Percentiles rank a stretch among this genome's conserved stretches.
phyloP scores from a whole-genome alignment of 2,113 vertebrate genomes.

The Chloropsis cyanopogon region DNA sequence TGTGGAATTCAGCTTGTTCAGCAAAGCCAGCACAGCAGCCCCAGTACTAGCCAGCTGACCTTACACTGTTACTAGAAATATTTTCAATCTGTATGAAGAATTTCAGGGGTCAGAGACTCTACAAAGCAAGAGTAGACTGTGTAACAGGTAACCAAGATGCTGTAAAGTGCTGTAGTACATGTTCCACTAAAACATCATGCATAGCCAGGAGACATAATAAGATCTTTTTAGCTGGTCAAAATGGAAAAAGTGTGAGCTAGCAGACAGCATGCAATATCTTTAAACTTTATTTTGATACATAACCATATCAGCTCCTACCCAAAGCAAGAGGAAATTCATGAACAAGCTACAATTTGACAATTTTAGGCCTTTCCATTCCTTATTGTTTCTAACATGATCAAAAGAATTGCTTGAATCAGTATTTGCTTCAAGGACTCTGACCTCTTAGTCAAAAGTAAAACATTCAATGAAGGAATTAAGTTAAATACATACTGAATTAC shows the following conservation, averaged over 20 bases:
- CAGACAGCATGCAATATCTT: not conserved
- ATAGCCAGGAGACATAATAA: not conserved
- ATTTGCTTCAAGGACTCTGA: not conserved
- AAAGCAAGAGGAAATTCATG: not conserved
- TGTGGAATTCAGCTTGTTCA: not conserved
- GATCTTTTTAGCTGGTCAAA: not conserved
- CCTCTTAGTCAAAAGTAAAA: not conserved
- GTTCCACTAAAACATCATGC: fast-evolving
- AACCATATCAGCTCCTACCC: not conserved
- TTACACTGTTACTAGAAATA: not conserved
- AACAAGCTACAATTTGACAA: not conserved
- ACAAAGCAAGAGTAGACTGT: not conserved
- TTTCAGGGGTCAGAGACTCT: not conserved
- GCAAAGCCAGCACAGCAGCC: not conserved
- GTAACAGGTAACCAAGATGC: not conserved
- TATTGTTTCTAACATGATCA: not conserved
- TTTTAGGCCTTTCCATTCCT: not conserved
- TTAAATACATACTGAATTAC: not conserved
- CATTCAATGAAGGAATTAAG: not conserved
- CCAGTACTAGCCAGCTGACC: not conserved
- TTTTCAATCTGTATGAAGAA: not conserved
- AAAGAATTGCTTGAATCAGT: not conserved
- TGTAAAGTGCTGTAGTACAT: fast-evolving
- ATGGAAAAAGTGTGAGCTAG: not conserved
- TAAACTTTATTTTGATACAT: not conserved